These are phyloP conservation scores for Stegana nigrithorax DNA, from an alignment of 2,888 invertebrate genomes.

Conservation along the genomic window DNA sequence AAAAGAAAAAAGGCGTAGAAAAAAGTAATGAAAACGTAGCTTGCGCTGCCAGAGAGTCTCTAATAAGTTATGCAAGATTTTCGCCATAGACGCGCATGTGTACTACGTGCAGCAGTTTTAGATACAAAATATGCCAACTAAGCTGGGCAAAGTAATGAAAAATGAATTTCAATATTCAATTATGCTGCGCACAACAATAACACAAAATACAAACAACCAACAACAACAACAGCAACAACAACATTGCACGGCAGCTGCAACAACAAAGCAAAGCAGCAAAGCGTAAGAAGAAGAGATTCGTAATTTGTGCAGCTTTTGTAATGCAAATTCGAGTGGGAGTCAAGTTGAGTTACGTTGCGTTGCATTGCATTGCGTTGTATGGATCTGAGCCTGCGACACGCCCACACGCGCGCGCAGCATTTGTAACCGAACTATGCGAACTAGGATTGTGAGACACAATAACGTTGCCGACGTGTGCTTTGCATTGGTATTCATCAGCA, in stretches of 20 bases:
- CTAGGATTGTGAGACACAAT: slow-evolving; percentile 10
- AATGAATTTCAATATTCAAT: slow-evolving; percentile 61
- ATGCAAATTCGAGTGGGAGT: slow-evolving; percentile 60
- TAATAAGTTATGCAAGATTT: too few relatives aligned
- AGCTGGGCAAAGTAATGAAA: slow-evolving; percentile 46
- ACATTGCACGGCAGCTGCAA: background rate
- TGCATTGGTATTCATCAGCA: slow-evolving; percentile 55
- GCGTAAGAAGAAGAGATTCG: slow-evolving; percentile 25
- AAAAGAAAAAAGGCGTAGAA: background rate
- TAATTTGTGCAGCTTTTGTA: slow-evolving; percentile 59
- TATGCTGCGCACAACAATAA: slow-evolving; percentile 25
- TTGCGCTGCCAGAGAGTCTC: slow-evolving; percentile 11
- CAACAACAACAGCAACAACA: slow-evolving; percentile 27
- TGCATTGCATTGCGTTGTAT: slow-evolving; percentile 34
- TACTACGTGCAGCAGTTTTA: background rate
- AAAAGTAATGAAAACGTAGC: too few relatives aligned
- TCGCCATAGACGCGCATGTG: too few relatives aligned
- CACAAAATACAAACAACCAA: slow-evolving; percentile 7
- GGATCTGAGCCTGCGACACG: too few relatives aligned
- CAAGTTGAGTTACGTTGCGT: slow-evolving; percentile 38
- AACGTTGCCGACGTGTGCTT: slow-evolving; percentile 49
- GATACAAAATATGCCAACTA: background rate
- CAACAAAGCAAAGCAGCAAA: slow-evolving; percentile 53
- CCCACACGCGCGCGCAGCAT: slow-evolving; percentile 33
- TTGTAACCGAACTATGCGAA: background rate